A percentile compares a stretch with the other conserved stretches of the same genome.
These are phyloP conservation scores for Chamaea fasciata DNA, from an alignment of 2,113 vertebrate genomes.

Conservation along the genomic window DNA sequence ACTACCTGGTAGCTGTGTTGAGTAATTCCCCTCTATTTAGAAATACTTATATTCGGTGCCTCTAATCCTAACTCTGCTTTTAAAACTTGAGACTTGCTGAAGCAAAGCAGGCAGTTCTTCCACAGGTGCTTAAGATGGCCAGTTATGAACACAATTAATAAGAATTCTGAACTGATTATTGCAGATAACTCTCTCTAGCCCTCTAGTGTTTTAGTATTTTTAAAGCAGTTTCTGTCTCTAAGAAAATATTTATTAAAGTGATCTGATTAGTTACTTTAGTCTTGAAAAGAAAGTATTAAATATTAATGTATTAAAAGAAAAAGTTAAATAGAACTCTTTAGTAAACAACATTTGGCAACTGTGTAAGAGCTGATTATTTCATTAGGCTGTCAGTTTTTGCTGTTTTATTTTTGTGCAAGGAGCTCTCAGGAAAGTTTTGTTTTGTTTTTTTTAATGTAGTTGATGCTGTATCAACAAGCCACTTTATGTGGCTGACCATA, in stretches of 20 bases:
- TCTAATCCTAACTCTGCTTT: background rate
- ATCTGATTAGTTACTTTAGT: background rate
- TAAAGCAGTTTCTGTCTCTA: background rate
- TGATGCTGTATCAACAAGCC: background rate
- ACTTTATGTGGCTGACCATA: background rate
- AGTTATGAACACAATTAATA: background rate
- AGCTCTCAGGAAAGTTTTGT: background rate
- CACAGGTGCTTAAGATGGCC: background rate
- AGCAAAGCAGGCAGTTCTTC: background rate
- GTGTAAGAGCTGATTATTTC: background rate
- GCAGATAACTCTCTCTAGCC: background rate
- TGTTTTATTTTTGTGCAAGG: background rate
- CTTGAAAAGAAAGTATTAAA: background rate
- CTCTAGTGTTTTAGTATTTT: constrained; percentile 16
- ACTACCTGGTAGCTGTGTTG: background rate
- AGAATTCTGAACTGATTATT: background rate
- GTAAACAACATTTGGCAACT: background rate
- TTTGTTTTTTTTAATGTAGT: background rate
- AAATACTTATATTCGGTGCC: background rate
- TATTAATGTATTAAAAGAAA: background rate
- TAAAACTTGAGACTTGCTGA: background rate
- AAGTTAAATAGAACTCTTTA: background rate
- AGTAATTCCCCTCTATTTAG: background rate
- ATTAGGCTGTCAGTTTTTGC: background rate
- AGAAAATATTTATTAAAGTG: background rate